Evolutionary conservation across 1,140 invertebrate genomes (phyloP), one percentile per base, ranked within the genome.

Genomic region (Aricia agestis): DNA sequence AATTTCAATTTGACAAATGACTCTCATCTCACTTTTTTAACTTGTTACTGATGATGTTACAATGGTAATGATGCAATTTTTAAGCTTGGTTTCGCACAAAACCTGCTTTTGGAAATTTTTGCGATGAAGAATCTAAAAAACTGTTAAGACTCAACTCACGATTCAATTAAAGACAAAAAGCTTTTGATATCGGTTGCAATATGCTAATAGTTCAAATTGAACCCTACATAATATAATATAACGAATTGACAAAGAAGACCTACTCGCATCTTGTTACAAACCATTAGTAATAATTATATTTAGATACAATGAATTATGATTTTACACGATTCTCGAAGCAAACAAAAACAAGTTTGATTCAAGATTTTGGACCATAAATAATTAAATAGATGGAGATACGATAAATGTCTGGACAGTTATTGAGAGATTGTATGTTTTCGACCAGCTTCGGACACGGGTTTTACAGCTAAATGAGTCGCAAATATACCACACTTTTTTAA

Each of bases 291-390:
- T 52, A 52, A 52, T 52, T 52, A 52, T 52, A 52, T 52, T 52
- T 52, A 52, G 45, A 52, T 52, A 52, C 45, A 52, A 52, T n/a
- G 9, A 52, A 52, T 52, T 15, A 52, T 52, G 45, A 52, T 52
- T 52, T 52, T 52, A 52, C 45, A 52, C 9, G 45, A 52, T 52
- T 52, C 45, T 52, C 45, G 45, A 52, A 52, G 45, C 13, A 52
- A 52, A 52, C 45, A 52, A 52, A 52, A 52, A 52, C 45, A 52
- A 52, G 45, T 52, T 52, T 52, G 45, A 52, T 52, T 11, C 45
- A 15, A 52, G 45, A 52, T 52, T 52, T 52, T 52, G 45, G 45
- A 15, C 45, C 45, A 52, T 52, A 52, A 52, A 52, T 52, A 52
- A 52, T 52, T 15, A 52, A 52, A 52, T 13, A 52, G 45, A 52